A percentile compares a stretch with the other conserved stretches of the same genome.
These are phyloP conservation scores for Martes flavigula DNA, from an alignment of 2,797 vertebrate genomes.

Conservation along the genomic window DNA sequence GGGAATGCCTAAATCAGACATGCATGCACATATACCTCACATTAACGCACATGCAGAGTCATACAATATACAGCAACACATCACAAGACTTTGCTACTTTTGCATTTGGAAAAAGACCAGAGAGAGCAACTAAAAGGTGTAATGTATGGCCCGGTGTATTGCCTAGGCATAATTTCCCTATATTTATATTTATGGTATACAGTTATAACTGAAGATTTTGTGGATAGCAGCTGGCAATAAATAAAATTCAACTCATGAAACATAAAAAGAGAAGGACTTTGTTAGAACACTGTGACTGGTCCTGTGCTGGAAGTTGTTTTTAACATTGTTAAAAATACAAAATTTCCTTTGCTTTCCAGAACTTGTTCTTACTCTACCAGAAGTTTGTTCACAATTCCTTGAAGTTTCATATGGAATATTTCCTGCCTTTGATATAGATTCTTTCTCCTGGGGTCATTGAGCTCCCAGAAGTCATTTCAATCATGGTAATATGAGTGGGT, in stretches of 20 bases:
- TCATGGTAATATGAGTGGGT: neutral
- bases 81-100: neutral
- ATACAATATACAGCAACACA: slow-evolving; percentile 16
- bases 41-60: neutral
- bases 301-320: neutral
- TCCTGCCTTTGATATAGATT: neutral
- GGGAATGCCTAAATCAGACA: slow-evolving; percentile 40
- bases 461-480: neutral
- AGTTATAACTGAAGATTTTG: neutral
- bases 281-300: neutral
- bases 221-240: neutral
- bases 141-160: neutral
- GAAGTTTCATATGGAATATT: neutral
- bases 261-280: neutral
- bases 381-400: neutral
- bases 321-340: neutral
- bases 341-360: neutral
- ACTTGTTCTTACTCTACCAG: neutral
- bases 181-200: neutral
- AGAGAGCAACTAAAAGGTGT: slow-evolving; percentile 20
- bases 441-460: neutral
- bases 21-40: neutral
- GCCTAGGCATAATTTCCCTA: neutral
- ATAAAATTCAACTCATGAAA: slow-evolving; percentile 35
- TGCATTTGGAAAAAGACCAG: slow-evolving; percentile 39